A percentile compares a stretch with the other conserved stretches of the same genome.
These are phyloP conservation scores for Gasterosteus nipponicus DNA, from an alignment of 2,113 vertebrate genomes.

Conservation along the genomic window DNA sequence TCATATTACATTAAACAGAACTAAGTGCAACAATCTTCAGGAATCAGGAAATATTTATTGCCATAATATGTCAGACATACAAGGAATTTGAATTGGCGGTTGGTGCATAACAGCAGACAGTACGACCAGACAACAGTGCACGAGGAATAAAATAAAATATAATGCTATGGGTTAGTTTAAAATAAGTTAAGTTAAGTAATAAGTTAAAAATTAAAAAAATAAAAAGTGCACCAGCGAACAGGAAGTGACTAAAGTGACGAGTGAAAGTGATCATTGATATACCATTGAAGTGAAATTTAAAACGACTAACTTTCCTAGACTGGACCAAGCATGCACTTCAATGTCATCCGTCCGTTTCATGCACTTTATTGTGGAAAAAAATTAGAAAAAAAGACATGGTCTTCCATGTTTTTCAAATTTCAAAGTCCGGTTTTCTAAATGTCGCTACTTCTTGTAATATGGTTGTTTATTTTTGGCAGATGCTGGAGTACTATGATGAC, in stretches of 20 bases:
- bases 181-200: too few relatives aligned
- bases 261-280: neutral
- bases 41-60: too few relatives aligned
- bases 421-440: neutral
- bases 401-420: neutral
- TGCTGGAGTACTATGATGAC: conserved; percentile 90
- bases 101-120: too few relatives aligned
- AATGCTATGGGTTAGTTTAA: too few relatives aligned
- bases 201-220: too few relatives aligned
- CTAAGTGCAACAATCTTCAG: neutral
- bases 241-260: too few relatives aligned
- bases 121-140: too few relatives aligned
- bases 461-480: conserved; percentile 69
- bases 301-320: neutral
- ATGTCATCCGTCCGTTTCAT: neutral
- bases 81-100: too few relatives aligned
- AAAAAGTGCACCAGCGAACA: too few relatives aligned
- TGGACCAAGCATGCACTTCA: neutral
- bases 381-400: neutral
- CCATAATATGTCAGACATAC: too few relatives aligned
- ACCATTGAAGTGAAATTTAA: neutral
- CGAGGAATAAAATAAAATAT: too few relatives aligned
- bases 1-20: neutral
- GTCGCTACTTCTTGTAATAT: neutral
- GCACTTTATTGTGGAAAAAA: neutral